phyloP scores from a whole-genome alignment of 2,888 invertebrate genomes.

The Eurytoma californica region DNA sequence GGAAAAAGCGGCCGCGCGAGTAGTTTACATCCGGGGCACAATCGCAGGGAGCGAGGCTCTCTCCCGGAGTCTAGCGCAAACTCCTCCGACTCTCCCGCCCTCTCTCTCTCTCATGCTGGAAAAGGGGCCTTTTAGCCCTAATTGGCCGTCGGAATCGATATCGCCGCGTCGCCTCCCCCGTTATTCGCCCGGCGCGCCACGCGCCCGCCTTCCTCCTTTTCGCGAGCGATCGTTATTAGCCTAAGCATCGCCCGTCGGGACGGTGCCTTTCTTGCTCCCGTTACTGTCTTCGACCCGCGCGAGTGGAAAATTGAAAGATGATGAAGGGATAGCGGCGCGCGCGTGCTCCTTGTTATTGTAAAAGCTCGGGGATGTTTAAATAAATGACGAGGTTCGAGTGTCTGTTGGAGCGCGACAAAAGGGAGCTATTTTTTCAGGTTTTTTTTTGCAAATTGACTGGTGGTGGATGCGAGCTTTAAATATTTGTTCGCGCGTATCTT shows the following conservation, averaged over 20 bases:
- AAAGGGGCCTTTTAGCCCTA: slow-evolving; percentile 72
- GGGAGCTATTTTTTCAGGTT: too few species aligned
- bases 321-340: too few species aligned
- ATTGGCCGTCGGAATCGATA: slow-evolving; percentile 73
- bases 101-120: not conserved
- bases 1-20: slow-evolving; percentile 13
- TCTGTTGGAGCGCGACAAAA: too few species aligned
- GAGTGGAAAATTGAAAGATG: too few species aligned
- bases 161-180: slow-evolving; percentile 60
- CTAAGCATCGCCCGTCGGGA: too few species aligned
- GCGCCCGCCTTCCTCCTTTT: not conserved
- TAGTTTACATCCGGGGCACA: slow-evolving; percentile 42
- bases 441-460: too few species aligned
- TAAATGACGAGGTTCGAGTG: too few species aligned
- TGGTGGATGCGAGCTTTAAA: too few species aligned
- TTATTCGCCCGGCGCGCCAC: not conserved
- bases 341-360: too few species aligned
- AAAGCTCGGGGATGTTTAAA: too few species aligned
- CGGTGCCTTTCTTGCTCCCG: not conserved
- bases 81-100: not conserved
- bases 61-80: slow-evolving; percentile 1
- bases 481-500: too few species aligned
- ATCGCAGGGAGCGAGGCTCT: slow-evolving; percentile 53
- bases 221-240: too few species aligned
- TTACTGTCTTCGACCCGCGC: not conserved